phyloP scores from a whole-genome alignment of 1,140 invertebrate genomes.

The Pteromalus puparum region DNA sequence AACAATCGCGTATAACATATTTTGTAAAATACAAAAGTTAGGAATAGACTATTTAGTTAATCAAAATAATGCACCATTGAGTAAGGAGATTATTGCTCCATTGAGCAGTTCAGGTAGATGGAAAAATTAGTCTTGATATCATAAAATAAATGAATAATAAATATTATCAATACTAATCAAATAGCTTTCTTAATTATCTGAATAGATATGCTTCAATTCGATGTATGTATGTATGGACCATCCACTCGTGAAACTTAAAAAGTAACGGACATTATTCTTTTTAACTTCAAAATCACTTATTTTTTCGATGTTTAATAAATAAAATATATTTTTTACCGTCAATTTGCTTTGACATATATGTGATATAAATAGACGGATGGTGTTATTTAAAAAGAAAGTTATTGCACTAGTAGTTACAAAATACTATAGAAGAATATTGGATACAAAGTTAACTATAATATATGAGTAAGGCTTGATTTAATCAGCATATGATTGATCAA shows the following conservation, averaged over 20 bases:
- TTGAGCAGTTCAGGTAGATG: slow-evolving; percentile 16
- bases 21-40: slow-evolving; percentile 20
- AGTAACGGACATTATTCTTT: neutral
- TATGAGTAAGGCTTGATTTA: slow-evolving; percentile 15
- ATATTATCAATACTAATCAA: slow-evolving; percentile 18
- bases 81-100: slow-evolving; percentile 14
- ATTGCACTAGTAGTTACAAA: slow-evolving; percentile 20
- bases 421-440: neutral
- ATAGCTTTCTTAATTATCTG: neutral
- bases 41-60: neutral
- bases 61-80: slow-evolving; percentile 36
- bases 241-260: neutral
- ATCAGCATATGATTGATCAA: slow-evolving; percentile 13
- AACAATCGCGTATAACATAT: slow-evolving; percentile 17
- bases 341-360: neutral
- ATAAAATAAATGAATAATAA: neutral
- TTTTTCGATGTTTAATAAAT: slow-evolving; percentile 22
- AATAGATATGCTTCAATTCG: neutral
- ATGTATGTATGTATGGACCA: neutral
- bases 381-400: slow-evolving; percentile 15
- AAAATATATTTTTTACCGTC: slow-evolving; percentile 2
- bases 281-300: neutral
- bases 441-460: slow-evolving; percentile 13
- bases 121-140: slow-evolving; percentile 18
- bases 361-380: neutral